Evolutionary conservation across 2,797 vertebrate species (phyloP).

Genomic region (Hypotaenidia okinawae): DNA sequence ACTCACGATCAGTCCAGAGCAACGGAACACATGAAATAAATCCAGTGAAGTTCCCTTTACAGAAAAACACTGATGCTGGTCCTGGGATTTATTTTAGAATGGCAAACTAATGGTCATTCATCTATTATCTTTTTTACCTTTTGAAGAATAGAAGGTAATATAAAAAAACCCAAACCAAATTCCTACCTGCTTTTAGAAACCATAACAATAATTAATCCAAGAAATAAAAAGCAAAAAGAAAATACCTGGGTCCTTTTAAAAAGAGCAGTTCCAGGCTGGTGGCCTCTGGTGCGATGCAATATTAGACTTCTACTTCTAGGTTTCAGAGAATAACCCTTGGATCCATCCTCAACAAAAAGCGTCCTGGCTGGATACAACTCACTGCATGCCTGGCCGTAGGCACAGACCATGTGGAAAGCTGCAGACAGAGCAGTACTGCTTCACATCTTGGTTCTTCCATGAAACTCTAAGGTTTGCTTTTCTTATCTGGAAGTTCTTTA

Average conservation of each 20-base stretch:
- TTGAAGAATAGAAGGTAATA: neutral
- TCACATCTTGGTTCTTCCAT: neutral
- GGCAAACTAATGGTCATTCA: neutral
- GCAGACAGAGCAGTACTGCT: neutral
- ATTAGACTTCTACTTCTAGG: neutral
- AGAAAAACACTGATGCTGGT: neutral
- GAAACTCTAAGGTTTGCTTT: neutral
- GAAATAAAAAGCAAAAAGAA: neutral
- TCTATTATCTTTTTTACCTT: neutral
- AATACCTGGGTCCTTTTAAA: neutral
- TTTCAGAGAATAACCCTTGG: neutral
- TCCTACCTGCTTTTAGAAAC: neutral
- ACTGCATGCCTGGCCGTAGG: fast-evolving
- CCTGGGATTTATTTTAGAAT: neutral
- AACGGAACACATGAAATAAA: neutral
- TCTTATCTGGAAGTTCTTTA: neutral
- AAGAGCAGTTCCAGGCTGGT: neutral
- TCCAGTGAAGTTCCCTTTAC: neutral
- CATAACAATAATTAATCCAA: neutral
- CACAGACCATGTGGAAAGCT: neutral
- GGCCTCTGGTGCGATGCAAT: neutral
- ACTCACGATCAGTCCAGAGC: neutral
- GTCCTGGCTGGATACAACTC: neutral
- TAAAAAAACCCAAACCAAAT: neutral
- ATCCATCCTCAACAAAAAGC: neutral